phyloP scores from a whole-genome alignment of 2,888 invertebrate species.

The Nomada flava region DNA sequence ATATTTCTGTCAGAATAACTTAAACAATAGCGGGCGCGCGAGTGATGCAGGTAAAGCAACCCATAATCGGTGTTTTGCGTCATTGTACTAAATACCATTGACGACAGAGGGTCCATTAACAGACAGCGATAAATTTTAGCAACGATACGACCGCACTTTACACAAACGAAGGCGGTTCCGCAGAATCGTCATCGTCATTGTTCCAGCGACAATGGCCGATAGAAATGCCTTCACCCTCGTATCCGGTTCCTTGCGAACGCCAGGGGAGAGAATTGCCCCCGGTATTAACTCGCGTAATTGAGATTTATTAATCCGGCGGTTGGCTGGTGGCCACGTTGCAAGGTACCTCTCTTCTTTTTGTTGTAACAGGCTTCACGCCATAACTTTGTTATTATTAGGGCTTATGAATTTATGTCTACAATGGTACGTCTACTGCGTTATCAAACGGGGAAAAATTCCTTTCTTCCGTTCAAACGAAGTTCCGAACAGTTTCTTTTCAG shows the following conservation, averaged over 20 bases:
- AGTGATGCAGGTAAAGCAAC: neutral
- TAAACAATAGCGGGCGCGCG: neutral
- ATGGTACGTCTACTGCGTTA: constrained; percentile 13
- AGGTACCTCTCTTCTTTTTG: constrained; percentile 61
- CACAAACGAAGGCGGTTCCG: constrained; percentile 58
- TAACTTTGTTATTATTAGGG: constrained; percentile 63
- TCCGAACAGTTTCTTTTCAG: neutral
- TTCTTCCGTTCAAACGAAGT: neutral
- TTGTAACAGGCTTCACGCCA: constrained; percentile 30
- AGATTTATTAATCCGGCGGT: constrained; percentile 83
- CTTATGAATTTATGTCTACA: constrained; percentile 40
- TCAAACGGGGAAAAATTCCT: neutral
- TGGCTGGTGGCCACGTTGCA: constrained; percentile 66
- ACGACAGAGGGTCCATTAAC: constrained; percentile 1
- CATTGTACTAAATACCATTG: neutral
- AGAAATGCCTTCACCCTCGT: constrained; percentile 77
- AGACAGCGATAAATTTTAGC: constrained; percentile 56
- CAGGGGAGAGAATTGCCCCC: constrained; percentile 77
- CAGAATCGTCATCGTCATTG: constrained; percentile 73
- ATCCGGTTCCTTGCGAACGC: constrained; percentile 70
- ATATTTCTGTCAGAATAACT: neutral
- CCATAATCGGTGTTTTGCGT: neutral
- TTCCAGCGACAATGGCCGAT: constrained; percentile 73
- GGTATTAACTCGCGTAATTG: constrained; percentile 83
- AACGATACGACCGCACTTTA: constrained; percentile 43